Conservation (phyloP, 1,140 invertebrate species). For the Zaprionus capensis region DNA sequence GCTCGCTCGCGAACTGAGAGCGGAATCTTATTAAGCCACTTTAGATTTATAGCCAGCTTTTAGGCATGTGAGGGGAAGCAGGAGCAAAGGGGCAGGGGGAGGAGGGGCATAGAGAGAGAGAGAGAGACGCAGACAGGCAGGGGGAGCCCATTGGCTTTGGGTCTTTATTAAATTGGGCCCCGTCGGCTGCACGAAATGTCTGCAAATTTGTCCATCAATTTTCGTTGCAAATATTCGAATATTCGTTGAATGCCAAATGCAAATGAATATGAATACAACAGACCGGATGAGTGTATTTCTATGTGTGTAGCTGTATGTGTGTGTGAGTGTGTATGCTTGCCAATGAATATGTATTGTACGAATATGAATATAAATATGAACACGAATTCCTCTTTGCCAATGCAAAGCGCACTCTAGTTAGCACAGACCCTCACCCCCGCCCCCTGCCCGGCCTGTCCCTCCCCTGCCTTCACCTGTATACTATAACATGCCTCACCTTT, state of each 20-base stretch:
- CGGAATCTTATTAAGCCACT: slow-evolving; percentile 66
- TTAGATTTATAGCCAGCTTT: slow-evolving; percentile 60
- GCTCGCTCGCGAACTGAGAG: slow-evolving; percentile 14
- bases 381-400: slow-evolving; percentile 49
- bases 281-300: not conserved
- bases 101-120: not conserved
- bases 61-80: not conserved
- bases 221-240: slow-evolving; percentile 37
- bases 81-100: not conserved
- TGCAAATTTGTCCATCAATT: slow-evolving; percentile 36
- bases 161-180: slow-evolving; percentile 45
- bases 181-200: slow-evolving; percentile 41
- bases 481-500: not conserved
- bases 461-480: no score
- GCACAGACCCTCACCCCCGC: not conserved
- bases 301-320: not conserved
- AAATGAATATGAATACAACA: slow-evolving; percentile 27
- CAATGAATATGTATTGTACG: slow-evolving; percentile 22
- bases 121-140: not conserved
- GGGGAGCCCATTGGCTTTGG: not conserved
- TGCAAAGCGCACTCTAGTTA: slow-evolving; percentile 17
- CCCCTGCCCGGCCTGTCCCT: not conserved
- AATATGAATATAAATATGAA: slow-evolving; percentile 41
- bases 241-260: slow-evolving; percentile 35
- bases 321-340: not conserved